Conservation (phyloP, 92 coral and sea anemone genomes). For the Siderastrea siderea region DNA sequence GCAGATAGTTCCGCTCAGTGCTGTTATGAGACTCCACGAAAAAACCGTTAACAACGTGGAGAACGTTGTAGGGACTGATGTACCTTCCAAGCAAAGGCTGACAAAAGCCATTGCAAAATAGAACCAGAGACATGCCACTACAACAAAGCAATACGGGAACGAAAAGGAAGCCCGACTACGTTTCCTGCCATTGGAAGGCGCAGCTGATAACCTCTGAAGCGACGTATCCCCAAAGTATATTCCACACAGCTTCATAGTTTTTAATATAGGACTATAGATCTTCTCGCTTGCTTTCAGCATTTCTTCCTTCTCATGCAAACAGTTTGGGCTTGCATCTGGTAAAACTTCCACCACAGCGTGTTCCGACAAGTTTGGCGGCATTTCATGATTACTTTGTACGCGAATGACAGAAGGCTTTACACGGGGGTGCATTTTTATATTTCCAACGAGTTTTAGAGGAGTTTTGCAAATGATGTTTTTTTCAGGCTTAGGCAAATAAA, state of each 20-base stretch:
- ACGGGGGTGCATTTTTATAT: no score
- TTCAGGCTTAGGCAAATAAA: no score
- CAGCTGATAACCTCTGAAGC: background rate
- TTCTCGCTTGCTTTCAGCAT: background rate
- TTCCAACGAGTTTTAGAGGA: no score
- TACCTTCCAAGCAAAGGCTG: background rate
- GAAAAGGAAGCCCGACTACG: background rate
- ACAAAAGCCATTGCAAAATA: background rate
- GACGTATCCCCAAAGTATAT: slow-evolving; percentile 3
- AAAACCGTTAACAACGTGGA: background rate
- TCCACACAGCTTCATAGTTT: slow-evolving; percentile 12
- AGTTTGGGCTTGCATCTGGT: background rate
- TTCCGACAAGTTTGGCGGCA: background rate
- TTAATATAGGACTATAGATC: slow-evolving; percentile 2
- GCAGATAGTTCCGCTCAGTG: slow-evolving; percentile 14
- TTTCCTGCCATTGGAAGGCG: background rate
- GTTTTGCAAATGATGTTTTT: no score
- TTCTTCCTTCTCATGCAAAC: background rate
- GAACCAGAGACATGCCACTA: background rate
- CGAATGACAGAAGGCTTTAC: no score
- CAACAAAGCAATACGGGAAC: background rate
- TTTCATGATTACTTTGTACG: background rate
- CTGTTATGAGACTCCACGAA: background rate
- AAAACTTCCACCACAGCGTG: background rate
- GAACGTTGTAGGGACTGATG: background rate